A percentile compares a stretch with the other conserved stretches of the same genome.
phyloP scores from a whole-genome alignment of 2,888 invertebrate species.

The Rosalia funebris region DNA sequence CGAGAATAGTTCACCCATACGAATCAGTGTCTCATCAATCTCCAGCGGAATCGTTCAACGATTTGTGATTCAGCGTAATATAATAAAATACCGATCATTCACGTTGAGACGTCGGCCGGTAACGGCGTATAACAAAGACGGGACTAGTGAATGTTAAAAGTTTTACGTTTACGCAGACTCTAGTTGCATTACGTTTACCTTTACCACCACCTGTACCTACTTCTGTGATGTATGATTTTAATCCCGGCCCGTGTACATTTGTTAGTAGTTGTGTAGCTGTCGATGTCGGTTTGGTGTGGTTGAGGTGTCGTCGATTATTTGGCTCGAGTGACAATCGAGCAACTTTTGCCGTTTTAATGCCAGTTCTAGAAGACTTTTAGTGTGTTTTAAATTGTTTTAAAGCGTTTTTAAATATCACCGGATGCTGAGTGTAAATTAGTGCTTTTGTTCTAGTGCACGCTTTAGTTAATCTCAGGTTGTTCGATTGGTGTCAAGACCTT shows the following conservation, averaged over 20 bases:
- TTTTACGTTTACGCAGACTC: constrained; percentile 17
- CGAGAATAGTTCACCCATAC: too few relatives aligned
- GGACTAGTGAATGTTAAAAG: background rate
- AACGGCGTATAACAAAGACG: background rate
- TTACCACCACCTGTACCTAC: constrained; percentile 18
- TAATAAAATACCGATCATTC: background rate
- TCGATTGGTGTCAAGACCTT: background rate
- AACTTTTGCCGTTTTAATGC: too few relatives aligned
- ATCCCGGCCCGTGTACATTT: background rate
- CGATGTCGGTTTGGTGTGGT: too few relatives aligned
- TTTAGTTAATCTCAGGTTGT: background rate
- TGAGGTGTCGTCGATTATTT: too few relatives aligned
- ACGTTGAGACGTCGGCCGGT: background rate
- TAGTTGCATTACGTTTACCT: background rate
- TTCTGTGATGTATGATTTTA: constrained; percentile 8
- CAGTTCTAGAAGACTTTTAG: too few relatives aligned
- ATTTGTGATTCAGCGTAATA: constrained; percentile 7
- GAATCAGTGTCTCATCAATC: background rate
- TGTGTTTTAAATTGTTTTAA: too few relatives aligned
- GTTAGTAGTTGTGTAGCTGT: background rate
- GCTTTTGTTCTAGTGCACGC: too few relatives aligned
- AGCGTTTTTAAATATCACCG: background rate
- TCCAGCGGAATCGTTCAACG: background rate
- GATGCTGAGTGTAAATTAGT: background rate
- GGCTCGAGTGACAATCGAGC: too few relatives aligned